Conservation (phyloP, 2,888 invertebrate genomes). For the Andrena dorsata region DNA sequence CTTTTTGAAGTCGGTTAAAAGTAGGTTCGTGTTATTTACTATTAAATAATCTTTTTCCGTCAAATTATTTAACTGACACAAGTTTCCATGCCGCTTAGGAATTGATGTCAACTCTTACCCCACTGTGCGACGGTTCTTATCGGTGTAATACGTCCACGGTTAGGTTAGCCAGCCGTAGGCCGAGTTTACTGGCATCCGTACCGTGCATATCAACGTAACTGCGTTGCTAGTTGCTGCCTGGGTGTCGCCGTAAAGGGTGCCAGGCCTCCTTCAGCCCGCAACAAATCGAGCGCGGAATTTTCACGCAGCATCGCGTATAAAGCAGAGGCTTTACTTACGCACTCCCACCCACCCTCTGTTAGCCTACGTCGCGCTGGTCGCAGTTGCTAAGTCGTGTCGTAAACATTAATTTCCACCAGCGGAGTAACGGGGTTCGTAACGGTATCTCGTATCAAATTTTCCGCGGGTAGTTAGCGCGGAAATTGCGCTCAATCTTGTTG, state of each 20-base stretch:
- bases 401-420: conserved; percentile 65
- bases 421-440: conserved; percentile 53
- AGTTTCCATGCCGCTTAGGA: too few relatives aligned
- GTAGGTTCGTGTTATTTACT: too few relatives aligned
- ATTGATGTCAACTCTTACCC: too few relatives aligned
- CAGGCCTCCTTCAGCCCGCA: conserved; percentile 18
- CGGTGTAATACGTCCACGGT: conserved; percentile 26
- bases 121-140: conserved; percentile 9
- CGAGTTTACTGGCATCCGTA: conserved; percentile 52
- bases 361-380: conserved; percentile 1
- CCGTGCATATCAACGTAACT: conserved; percentile 47
- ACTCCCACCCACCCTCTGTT: conserved; percentile 4
- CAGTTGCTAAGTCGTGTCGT: conserved; percentile 58
- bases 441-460: conserved; percentile 63
- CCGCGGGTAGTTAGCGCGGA: conserved; percentile 50
- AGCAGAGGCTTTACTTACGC: conserved; percentile 37
- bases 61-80: too few relatives aligned
- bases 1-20: too few relatives aligned
- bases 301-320: conserved; percentile 54
- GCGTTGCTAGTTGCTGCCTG: conserved; percentile 15
- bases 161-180: conserved; percentile 6
- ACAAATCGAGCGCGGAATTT: conserved; percentile 65
- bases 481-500: conserved; percentile 51
- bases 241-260: conserved; percentile 13
- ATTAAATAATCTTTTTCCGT: too few relatives aligned